phyloP scores from a whole-genome alignment of 2,113 vertebrate genomes.

The Candoia aspera region DNA sequence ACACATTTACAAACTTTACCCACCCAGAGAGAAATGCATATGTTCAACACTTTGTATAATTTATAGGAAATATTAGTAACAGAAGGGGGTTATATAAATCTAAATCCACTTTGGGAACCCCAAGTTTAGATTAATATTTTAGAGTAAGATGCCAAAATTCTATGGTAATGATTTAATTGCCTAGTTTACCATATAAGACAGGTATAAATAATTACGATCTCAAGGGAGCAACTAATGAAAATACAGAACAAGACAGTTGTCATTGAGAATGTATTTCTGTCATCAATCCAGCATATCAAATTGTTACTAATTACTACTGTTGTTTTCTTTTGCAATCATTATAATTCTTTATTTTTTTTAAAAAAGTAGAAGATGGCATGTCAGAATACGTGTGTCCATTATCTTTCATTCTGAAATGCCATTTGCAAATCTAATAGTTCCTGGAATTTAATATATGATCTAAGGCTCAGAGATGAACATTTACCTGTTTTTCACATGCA shows the following conservation, averaged over 20 bases:
- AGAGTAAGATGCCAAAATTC: slow-evolving; percentile 21
- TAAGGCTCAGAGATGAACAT: slow-evolving; percentile 65
- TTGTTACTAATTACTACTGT: slow-evolving; percentile 74
- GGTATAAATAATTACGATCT: slow-evolving; percentile 31
- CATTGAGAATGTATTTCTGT: slow-evolving; percentile 41
- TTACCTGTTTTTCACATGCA: slow-evolving; percentile 57
- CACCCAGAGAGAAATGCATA: not conserved
- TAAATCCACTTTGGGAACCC: slow-evolving; percentile 22
- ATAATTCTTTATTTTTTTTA: slow-evolving; percentile 45
- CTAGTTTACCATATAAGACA: not conserved
- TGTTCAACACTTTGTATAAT: not conserved
- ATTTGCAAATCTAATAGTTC: slow-evolving; percentile 70
- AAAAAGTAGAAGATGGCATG: slow-evolving; percentile 50
- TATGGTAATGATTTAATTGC: slow-evolving; percentile 26
- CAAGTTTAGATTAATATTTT: slow-evolving; percentile 10
- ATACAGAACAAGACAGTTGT: slow-evolving; percentile 34
- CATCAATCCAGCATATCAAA: slow-evolving; percentile 63
- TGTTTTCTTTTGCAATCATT: slow-evolving; percentile 49
- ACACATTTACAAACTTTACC: not conserved
- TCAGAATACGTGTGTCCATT: slow-evolving; percentile 49
- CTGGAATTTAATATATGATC: slow-evolving; percentile 65
- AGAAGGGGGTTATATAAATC: not conserved
- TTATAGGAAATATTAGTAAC: not conserved
- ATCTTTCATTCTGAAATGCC: slow-evolving; percentile 71
- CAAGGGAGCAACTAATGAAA: slow-evolving; percentile 18